These are phyloP conservation scores for Tokudaia tokunoshimensis DNA, from an alignment of 2,797 vertebrate species.

Conservation along the genomic window DNA sequence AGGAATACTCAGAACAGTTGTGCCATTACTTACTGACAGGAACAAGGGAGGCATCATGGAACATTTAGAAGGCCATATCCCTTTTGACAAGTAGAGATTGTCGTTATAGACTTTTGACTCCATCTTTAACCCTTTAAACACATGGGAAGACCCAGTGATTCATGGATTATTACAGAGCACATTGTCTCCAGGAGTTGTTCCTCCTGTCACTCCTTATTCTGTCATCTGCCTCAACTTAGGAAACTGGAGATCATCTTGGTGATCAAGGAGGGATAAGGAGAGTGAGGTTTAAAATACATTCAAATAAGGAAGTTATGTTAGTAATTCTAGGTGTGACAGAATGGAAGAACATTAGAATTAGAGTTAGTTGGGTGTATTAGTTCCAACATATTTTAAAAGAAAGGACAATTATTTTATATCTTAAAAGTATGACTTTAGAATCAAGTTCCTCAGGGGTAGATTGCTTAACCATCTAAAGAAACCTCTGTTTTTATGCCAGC, in stretches of 20 bases:
- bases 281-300: conserved; percentile 36
- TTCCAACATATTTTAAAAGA: conserved; percentile 1
- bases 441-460: neutral
- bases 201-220: conserved; percentile 59
- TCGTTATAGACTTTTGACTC: conserved; percentile 74
- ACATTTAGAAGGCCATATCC: conserved; percentile 70
- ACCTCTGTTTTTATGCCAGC: neutral
- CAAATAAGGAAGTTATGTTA: conserved; percentile 16
- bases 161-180: conserved; percentile 77
- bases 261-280: neutral
- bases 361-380: neutral
- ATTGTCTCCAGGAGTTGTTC: conserved; percentile 48
- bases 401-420: conserved; percentile 9
- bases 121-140: conserved; percentile 77
- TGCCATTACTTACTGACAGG: conserved; percentile 78
- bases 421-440: neutral
- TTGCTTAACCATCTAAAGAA: neutral
- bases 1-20: conserved; percentile 77
- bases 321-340: neutral
- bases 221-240: conserved; percentile 38
- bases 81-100: conserved; percentile 82
- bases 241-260: conserved; percentile 48
- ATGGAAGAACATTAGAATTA: conserved; percentile 32
- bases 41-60: conserved; percentile 58
- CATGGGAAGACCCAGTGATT: conserved; percentile 66